Conservation (phyloP, 2,797 vertebrate genomes). For the Anguilla pacifica region DNA sequence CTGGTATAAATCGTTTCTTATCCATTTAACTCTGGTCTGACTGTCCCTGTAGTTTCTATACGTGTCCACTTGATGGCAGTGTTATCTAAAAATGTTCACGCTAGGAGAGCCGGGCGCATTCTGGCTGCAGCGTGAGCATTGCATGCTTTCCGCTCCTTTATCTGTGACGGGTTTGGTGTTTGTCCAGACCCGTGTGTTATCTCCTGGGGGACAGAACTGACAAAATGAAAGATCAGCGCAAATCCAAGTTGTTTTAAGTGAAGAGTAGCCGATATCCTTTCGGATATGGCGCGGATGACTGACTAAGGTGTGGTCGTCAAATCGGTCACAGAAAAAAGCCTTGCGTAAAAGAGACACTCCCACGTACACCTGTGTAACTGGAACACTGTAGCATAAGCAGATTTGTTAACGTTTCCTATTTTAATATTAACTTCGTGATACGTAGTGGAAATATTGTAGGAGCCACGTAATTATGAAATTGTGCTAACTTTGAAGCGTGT, state of each 20-base stretch:
- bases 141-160: background rate
- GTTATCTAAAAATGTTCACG: background rate
- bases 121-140: background rate
- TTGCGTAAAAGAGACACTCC: background rate
- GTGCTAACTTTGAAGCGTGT: background rate
- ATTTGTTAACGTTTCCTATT: background rate
- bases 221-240: background rate
- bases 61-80: slow-evolving; percentile 49
- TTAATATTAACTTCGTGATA: background rate
- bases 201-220: background rate
- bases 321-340: background rate
- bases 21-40: background rate
- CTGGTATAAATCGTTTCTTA: background rate
- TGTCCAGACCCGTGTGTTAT: background rate
- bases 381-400: background rate
- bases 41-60: background rate
- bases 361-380: background rate
- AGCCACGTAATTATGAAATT: background rate
- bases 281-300: background rate
- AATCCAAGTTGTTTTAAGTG: background rate
- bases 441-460: background rate
- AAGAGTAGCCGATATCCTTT: background rate
- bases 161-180: background rate
- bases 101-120: background rate
- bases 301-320: background rate